Conservation (phyloP, 2,888 invertebrate species). For the Eristalinus aeneus region DNA sequence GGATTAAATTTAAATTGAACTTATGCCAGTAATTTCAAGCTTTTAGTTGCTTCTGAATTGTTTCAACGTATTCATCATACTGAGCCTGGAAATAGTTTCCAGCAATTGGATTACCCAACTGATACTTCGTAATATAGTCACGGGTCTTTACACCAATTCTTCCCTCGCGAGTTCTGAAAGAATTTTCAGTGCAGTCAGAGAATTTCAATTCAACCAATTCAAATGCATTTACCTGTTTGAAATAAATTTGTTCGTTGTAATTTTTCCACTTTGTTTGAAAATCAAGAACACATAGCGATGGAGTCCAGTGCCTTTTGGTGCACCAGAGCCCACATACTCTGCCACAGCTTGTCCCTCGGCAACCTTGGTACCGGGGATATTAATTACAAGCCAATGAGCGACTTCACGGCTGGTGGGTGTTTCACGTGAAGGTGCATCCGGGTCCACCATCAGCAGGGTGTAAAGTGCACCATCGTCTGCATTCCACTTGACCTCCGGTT, state of each 20-base stretch:
- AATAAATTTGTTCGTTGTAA: slow-evolving; percentile 27
- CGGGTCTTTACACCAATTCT: slow-evolving; percentile 82
- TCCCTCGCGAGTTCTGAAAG: slow-evolving; percentile 50
- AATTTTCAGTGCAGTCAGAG: not conserved
- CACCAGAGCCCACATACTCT: slow-evolving; percentile 91
- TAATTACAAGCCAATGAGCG: slow-evolving; percentile 95
- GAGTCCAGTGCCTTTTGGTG: slow-evolving; percentile 86
- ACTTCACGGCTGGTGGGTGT: slow-evolving; percentile 92
- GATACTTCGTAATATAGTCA: slow-evolving; percentile 88
- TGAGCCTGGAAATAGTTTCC: slow-evolving; percentile 91
- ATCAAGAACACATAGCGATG: slow-evolving; percentile 89
- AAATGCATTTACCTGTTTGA: slow-evolving; percentile 19
- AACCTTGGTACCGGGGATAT: slow-evolving; percentile 89
- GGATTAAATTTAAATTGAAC: too few species aligned
- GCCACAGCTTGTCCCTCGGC: slow-evolving; percentile 88
- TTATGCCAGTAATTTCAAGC: too few species aligned
- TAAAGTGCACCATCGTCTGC: slow-evolving; percentile 84
- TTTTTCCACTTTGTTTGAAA: slow-evolving; percentile 83
- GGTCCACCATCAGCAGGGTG: slow-evolving; percentile 91
- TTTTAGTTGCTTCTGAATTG: slow-evolving; percentile 61
- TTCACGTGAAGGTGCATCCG: slow-evolving; percentile 89
- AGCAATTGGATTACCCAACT: slow-evolving; percentile 88
- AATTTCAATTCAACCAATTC: not conserved
- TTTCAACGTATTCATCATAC: slow-evolving; percentile 90
- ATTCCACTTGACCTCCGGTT: slow-evolving; percentile 86